phyloP scores from a whole-genome alignment of 2,113 vertebrate species.

The Pogona vitticeps region DNA sequence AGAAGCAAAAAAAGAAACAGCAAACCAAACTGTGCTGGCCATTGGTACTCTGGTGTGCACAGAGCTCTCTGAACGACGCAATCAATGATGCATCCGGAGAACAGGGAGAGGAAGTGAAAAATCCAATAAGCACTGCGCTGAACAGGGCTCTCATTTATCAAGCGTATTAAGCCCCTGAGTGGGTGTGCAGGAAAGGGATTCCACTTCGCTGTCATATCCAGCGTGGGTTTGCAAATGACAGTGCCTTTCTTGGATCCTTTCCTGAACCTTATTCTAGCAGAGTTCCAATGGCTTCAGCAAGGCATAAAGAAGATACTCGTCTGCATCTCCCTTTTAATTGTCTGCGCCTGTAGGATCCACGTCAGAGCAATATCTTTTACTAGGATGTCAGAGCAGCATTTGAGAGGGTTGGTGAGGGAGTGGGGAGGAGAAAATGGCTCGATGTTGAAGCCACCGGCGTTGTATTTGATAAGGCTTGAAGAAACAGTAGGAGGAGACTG shows the following conservation, averaged over 20 bases:
- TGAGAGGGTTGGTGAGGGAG: not conserved
- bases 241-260: not conserved
- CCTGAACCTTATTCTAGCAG: not conserved
- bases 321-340: not conserved
- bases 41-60: not conserved
- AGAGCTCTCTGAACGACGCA: not conserved
- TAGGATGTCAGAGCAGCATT: no score
- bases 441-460: no score
- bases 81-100: not conserved
- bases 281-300: not conserved
- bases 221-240: not conserved
- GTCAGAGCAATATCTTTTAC: no score
- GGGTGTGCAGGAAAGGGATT: not conserved
- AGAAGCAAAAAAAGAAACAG: not conserved
- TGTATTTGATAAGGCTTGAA: no score
- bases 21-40: not conserved
- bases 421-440: not conserved
- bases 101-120: not conserved
- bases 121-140: not conserved
- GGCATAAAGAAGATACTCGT: not conserved
- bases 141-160: slow-evolving; percentile 14
- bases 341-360: not conserved
- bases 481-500: not conserved
- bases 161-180: not conserved
- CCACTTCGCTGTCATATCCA: not conserved